These are phyloP conservation scores for Copidosoma aretas DNA, from an alignment of 2,888 invertebrate species.

Conservation along the genomic window DNA sequence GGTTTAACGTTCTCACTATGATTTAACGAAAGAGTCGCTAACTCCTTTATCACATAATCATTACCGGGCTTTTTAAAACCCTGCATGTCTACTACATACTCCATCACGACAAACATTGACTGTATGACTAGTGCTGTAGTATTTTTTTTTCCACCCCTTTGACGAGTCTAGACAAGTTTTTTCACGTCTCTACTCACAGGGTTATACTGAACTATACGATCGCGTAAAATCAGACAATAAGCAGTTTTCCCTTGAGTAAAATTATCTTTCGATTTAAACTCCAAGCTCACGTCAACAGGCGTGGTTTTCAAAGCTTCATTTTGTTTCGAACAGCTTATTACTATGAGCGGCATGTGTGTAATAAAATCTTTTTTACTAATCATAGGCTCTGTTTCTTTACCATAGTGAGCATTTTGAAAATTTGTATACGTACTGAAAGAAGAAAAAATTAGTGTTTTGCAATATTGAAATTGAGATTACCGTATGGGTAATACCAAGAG, in stretches of 20 bases:
- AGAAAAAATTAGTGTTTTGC: constrained; percentile 14
- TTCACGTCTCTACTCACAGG: constrained; percentile 19
- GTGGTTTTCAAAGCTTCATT: constrained; percentile 20
- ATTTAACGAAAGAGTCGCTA: no score
- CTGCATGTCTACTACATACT: no score
- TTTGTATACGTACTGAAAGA: no score
- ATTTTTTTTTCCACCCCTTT: no score
- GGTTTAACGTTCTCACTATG: no score
- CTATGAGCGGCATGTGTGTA: no score
- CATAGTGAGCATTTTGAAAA: no score
- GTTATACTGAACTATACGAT: constrained; percentile 16
- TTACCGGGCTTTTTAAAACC: no score
- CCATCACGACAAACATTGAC: not conserved
- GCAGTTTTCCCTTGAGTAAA: constrained; percentile 15
- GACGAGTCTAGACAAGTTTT: not conserved
- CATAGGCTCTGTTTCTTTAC: no score
- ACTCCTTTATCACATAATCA: no score
- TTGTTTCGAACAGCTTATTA: constrained; percentile 34
- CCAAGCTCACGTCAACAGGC: constrained; percentile 22
- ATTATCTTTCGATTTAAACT: constrained; percentile 18
- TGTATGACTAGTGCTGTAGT: no score
- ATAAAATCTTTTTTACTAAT: no score
- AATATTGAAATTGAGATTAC: constrained; percentile 25
- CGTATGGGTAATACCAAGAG: constrained; percentile 48
- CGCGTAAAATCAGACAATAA: constrained; percentile 15